Evolutionary conservation across 2,797 vertebrate species (phyloP).

Genomic region (Anas capensis): DNA sequence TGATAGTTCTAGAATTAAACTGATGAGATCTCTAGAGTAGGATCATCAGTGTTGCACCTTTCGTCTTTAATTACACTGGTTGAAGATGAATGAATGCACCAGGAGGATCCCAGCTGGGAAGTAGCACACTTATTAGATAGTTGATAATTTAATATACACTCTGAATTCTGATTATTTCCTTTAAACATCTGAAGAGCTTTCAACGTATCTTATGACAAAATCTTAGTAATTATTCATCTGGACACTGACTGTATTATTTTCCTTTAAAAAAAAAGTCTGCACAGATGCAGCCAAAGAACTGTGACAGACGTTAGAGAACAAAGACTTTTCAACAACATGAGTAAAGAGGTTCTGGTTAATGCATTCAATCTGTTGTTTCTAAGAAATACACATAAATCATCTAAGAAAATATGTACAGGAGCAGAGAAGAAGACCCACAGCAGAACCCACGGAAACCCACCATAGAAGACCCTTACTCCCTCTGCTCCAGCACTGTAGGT

Average conservation of each 20-base stretch:
- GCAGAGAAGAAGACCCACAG: background rate
- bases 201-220: conserved; percentile 39
- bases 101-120: conserved; percentile 76
- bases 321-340: conserved; percentile 37
- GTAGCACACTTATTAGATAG: conserved; percentile 76
- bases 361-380: conserved; percentile 38
- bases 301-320: conserved; percentile 36
- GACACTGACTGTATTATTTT: background rate
- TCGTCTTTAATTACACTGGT: conserved; percentile 79
- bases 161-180: conserved; percentile 67
- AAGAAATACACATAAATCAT: background rate
- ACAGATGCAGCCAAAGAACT: conserved; percentile 24
- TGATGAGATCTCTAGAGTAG: conserved; percentile 79
- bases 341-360: conserved; percentile 47
- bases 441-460: background rate
- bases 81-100: conserved; percentile 80
- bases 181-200: conserved; percentile 61
- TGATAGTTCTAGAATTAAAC: conserved; percentile 81
- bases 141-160: conserved; percentile 76
- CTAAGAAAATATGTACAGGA: background rate
- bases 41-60: conserved; percentile 77
- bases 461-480: background rate
- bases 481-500: background rate
- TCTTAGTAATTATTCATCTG: conserved; percentile 12
- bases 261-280: background rate